Conservation (phyloP, 2,113 vertebrate species). For the Epinephelus moara region DNA sequence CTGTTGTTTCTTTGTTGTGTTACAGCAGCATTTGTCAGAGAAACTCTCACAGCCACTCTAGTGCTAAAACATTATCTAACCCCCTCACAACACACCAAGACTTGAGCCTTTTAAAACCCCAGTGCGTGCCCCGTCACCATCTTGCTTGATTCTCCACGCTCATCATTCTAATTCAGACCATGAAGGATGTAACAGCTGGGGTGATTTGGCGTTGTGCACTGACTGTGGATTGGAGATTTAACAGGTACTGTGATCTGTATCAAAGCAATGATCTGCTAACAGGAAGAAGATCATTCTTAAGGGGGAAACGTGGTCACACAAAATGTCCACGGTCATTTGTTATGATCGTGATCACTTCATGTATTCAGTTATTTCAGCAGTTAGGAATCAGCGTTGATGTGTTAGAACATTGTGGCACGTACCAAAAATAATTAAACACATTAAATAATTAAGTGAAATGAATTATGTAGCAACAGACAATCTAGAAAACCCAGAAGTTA, state of each 20-base stretch:
- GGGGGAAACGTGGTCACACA: neutral
- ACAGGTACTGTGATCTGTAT: constrained; percentile 45
- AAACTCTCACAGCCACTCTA: neutral
- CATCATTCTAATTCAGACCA: constrained; percentile 38
- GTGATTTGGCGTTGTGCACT: constrained; percentile 21
- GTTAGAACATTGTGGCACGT: neutral
- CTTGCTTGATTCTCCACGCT: constrained; percentile 30
- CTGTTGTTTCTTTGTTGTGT: neutral
- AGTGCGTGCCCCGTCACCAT: constrained; percentile 8
- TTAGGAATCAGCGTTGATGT: neutral
- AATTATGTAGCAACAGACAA: neutral
- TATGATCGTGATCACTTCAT: neutral
- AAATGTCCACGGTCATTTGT: neutral
- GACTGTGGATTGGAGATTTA: constrained; percentile 28
- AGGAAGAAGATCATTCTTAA: neutral
- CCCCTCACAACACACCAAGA: neutral
- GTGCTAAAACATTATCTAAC: neutral
- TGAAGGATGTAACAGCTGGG: constrained; percentile 55
- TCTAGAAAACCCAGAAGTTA: neutral
- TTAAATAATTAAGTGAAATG: neutral
- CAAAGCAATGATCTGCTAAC: constrained; percentile 34
- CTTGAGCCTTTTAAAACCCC: constrained; percentile 16
- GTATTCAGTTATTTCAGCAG: neutral
- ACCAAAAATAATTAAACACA: neutral
- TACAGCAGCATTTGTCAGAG: neutral